phyloP scores from a whole-genome alignment of 2,113 vertebrate species.

The Pongo pygmaeus region DNA sequence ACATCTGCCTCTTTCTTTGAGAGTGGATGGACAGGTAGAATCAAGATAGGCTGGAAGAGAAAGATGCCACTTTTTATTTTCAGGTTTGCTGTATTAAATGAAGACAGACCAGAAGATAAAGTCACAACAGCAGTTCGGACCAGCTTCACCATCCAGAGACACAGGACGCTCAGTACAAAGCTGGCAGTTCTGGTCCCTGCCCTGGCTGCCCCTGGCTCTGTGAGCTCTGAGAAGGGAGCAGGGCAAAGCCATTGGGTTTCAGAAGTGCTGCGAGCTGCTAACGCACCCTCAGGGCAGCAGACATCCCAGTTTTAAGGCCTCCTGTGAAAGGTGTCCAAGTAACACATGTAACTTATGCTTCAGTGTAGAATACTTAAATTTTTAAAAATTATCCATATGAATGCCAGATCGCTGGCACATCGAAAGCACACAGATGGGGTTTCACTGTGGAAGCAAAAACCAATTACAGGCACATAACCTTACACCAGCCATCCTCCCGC shows the following conservation, averaged over 20 bases:
- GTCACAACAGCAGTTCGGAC: not conserved
- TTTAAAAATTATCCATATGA: not conserved
- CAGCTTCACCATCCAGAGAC: not conserved
- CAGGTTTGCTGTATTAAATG: not conserved
- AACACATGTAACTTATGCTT: not conserved
- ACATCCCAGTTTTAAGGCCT: not conserved
- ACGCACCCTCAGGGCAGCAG: not conserved
- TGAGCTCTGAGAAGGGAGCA: fast-evolving
- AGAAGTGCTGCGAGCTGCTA: not conserved
- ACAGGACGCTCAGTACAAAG: fast-evolving
- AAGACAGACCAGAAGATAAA: not conserved
- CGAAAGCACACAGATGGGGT: not conserved
- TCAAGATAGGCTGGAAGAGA: not conserved
- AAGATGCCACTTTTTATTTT: not conserved
- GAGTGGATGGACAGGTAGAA: not conserved
- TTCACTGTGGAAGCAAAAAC: not conserved
- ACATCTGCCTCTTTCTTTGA: not conserved
- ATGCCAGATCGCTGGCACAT: not conserved
- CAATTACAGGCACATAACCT: not conserved
- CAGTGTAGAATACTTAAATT: not conserved
- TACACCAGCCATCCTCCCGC: not conserved
- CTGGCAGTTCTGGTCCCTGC: fast-evolving
- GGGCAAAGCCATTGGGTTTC: fast-evolving
- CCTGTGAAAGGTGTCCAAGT: not conserved
- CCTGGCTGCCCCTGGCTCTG: not conserved